Evolutionary conservation across 2,888 invertebrate genomes (phyloP).

Genomic region (Nasonia oneida): DNA sequence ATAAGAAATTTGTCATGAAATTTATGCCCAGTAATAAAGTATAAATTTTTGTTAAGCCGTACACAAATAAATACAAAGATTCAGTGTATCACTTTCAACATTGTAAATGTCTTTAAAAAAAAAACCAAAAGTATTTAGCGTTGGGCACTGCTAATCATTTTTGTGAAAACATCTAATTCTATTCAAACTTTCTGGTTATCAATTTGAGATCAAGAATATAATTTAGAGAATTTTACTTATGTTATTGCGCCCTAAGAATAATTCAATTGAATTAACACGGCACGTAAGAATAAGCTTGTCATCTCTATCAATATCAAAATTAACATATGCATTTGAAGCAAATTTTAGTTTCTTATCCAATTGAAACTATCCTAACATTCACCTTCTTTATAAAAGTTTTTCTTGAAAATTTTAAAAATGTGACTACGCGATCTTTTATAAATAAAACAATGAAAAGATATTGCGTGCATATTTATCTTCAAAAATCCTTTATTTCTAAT

Average conservation of each 20-base stretch:
- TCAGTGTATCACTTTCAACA: slow-evolving; percentile 41
- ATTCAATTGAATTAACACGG: slow-evolving; percentile 19
- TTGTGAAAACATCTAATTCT: slow-evolving; percentile 9
- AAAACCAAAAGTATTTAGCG: slow-evolving; percentile 23
- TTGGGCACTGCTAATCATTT: slow-evolving; percentile 48
- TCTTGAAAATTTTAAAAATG: slow-evolving; percentile 46
- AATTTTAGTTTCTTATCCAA: slow-evolving; percentile 24
- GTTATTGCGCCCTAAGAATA: slow-evolving; percentile 31
- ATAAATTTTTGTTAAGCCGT: slow-evolving; percentile 61
- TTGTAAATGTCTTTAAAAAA: slow-evolving; percentile 32
- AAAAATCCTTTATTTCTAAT: neutral
- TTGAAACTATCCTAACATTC: neutral
- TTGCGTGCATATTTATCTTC: neutral
- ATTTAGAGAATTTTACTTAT: slow-evolving; percentile 38
- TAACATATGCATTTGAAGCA: slow-evolving; percentile 25
- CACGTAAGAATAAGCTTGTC: slow-evolving; percentile 34
- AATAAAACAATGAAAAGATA: slow-evolving; percentile 52
- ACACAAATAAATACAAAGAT: slow-evolving; percentile 34
- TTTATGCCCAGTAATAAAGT: slow-evolving; percentile 26
- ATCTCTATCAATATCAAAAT: slow-evolving; percentile 27
- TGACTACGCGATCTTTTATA: slow-evolving; percentile 55
- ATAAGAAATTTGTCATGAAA: slow-evolving; percentile 32
- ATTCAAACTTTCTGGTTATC: slow-evolving; percentile 26
- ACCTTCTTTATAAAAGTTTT: slow-evolving; percentile 41
- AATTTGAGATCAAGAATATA: slow-evolving; percentile 28